phyloP scores from a whole-genome alignment of 1,140 invertebrate genomes.

The Bombyx mandarina region DNA sequence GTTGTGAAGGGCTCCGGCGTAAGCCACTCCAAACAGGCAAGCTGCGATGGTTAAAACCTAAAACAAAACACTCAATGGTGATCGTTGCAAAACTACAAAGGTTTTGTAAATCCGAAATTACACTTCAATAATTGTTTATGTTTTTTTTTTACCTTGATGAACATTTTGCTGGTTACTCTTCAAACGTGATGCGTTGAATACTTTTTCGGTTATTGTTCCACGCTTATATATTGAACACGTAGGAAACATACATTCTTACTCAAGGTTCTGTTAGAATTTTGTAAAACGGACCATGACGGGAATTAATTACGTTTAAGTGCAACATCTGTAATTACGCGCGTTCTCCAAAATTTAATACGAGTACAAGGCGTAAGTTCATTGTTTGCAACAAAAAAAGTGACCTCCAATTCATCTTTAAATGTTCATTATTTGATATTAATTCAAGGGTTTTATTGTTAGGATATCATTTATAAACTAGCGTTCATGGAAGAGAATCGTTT shows the following conservation, averaged over 20 bases:
- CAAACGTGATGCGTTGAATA: slow-evolving; percentile 22
- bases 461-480: too few relatives aligned
- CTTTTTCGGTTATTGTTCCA: slow-evolving; percentile 16
- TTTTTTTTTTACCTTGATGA: slow-evolving; percentile 19
- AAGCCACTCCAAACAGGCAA: slow-evolving; percentile 24
- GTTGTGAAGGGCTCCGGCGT: slow-evolving; percentile 13
- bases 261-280: slow-evolving; percentile 22
- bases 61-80: slow-evolving; percentile 1
- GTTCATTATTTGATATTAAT: too few relatives aligned
- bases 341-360: too few relatives aligned
- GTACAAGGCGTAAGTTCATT: too few relatives aligned
- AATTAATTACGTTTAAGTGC: slow-evolving; percentile 17
- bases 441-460: too few relatives aligned
- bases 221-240: slow-evolving; percentile 22
- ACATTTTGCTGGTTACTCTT: slow-evolving; percentile 21
- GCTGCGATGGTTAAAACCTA: slow-evolving; percentile 17
- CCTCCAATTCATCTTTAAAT: too few relatives aligned
- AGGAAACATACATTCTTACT: slow-evolving; percentile 20
- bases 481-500: too few relatives aligned
- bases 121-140: not conserved
- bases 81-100: not conserved
- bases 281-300: slow-evolving; percentile 23
- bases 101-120: too few relatives aligned
- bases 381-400: too few relatives aligned
- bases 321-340: slow-evolving; percentile 10